phyloP scores from a whole-genome alignment of 2,888 invertebrate species.

The Ectemnius cavifrons region DNA sequence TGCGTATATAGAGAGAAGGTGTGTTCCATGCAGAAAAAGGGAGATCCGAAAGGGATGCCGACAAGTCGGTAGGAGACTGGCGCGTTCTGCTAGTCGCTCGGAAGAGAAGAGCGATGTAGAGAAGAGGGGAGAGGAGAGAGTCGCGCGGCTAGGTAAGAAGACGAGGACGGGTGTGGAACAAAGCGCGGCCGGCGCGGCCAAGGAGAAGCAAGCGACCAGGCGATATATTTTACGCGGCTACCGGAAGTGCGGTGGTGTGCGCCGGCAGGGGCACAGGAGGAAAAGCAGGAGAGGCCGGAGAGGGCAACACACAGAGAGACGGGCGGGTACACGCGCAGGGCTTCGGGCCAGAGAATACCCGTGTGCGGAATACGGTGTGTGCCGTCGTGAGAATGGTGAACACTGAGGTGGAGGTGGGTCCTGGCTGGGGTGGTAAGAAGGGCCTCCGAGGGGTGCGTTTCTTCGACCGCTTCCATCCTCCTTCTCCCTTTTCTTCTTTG shows the following conservation, averaged over 20 bases:
- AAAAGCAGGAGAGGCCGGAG: constrained; percentile 35
- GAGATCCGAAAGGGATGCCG: constrained; percentile 5
- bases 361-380: constrained; percentile 37
- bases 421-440: constrained; percentile 32
- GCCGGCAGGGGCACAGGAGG: constrained; percentile 44
- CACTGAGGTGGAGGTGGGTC: constrained; percentile 20
- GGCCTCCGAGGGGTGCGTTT: constrained; percentile 40
- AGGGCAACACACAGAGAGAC: constrained; percentile 20
- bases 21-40: not conserved
- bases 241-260: constrained; percentile 68
- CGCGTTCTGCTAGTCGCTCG: no score
- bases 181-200: constrained; percentile 40
- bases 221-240: constrained; percentile 66
- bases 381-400: constrained; percentile 56
- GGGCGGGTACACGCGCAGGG: constrained; percentile 51
- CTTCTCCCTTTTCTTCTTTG: constrained; percentile 41
- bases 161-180: constrained; percentile 58
- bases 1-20: not conserved
- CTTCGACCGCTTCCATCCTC: constrained; percentile 42
- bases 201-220: constrained; percentile 32
- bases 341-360: constrained; percentile 49
- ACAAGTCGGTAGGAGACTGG: not conserved
- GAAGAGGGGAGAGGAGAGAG: constrained; percentile 10
- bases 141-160: constrained; percentile 51
- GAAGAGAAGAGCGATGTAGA: not conserved